A percentile compares a stretch with the other conserved stretches of the same genome.
These are phyloP conservation scores for Xiphophorus couchianus DNA, from an alignment of 2,113 vertebrate species.

Conservation along the genomic window DNA sequence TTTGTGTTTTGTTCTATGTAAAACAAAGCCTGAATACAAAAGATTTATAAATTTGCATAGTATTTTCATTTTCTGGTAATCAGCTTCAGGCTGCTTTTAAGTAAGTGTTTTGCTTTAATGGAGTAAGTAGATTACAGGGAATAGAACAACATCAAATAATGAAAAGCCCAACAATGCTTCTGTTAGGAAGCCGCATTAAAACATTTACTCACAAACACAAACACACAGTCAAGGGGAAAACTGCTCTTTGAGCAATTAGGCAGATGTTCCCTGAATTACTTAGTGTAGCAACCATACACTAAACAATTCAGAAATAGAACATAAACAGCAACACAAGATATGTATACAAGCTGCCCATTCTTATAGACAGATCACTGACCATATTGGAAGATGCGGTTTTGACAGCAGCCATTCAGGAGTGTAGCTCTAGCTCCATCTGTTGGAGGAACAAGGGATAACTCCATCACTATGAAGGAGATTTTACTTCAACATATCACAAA, in stretches of 20 bases:
- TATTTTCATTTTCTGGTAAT: conserved; percentile 38
- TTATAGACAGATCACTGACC: conserved; percentile 15
- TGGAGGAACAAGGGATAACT: conserved; percentile 38
- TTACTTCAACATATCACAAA: conserved; percentile 24
- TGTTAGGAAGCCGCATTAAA: conserved; percentile 23
- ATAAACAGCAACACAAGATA: neutral
- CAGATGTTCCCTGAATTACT: conserved; percentile 36
- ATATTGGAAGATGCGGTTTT: conserved; percentile 36
- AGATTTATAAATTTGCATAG: conserved; percentile 28
- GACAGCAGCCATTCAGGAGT: conserved; percentile 20
- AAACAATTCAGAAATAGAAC: neutral
- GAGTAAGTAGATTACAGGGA: conserved; percentile 45
- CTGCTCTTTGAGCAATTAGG: conserved; percentile 10
- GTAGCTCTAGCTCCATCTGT: conserved; percentile 66
- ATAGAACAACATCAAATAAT: conserved; percentile 17
- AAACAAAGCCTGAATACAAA: conserved; percentile 15
- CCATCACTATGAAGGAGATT: neutral
- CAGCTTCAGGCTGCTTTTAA: conserved; percentile 29
- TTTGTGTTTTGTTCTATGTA: conserved; percentile 13
- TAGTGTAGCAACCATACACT: neutral
- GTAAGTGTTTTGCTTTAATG: conserved; percentile 30
- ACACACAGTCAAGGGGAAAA: neutral
- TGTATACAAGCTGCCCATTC: neutral
- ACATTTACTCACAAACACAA: neutral
- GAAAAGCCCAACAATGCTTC: conserved; percentile 31